phyloP scores from a whole-genome alignment of 1,140 invertebrate species.

The Tachypleus tridentatus region DNA sequence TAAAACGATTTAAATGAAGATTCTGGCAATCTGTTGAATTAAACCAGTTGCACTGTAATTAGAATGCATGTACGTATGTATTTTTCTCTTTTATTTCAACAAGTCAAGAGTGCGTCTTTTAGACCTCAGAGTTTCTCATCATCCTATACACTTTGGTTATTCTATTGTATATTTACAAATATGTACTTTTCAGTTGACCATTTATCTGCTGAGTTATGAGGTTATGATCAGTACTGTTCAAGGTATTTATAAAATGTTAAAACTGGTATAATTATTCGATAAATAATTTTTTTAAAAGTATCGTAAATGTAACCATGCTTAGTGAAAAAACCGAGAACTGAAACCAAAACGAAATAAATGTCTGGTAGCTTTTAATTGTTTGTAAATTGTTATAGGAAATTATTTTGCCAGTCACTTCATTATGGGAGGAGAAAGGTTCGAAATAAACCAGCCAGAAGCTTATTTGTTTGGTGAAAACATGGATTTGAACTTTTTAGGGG shows the following conservation, averaged over 20 bases:
- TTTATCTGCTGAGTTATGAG: not conserved
- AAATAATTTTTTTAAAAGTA: constrained; percentile 6
- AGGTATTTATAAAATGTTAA: constrained; percentile 4
- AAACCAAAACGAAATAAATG: not conserved
- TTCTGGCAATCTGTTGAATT: no score
- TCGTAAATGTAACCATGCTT: no score
- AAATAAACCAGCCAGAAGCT: constrained; percentile 90
- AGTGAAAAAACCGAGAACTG: no score
- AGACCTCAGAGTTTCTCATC: no score
- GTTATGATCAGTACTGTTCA: not conserved
- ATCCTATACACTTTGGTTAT: no score
- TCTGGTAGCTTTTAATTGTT: not conserved
- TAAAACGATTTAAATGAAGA: no score
- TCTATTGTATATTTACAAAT: no score
- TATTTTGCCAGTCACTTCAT: constrained; percentile 97
- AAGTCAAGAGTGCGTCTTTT: no score
- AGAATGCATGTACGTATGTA: no score
- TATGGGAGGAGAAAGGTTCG: constrained; percentile 95
- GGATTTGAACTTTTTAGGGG: constrained; percentile 90
- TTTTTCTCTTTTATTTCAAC: no score
- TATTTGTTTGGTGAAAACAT: constrained; percentile 97
- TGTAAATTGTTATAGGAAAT: constrained; percentile 50
- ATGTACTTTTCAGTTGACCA: no score
- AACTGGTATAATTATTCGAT: constrained; percentile 1
- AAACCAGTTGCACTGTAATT: no score